Conservation (phyloP, 1,140 invertebrate species). For the Zaprionus capensis region DNA sequence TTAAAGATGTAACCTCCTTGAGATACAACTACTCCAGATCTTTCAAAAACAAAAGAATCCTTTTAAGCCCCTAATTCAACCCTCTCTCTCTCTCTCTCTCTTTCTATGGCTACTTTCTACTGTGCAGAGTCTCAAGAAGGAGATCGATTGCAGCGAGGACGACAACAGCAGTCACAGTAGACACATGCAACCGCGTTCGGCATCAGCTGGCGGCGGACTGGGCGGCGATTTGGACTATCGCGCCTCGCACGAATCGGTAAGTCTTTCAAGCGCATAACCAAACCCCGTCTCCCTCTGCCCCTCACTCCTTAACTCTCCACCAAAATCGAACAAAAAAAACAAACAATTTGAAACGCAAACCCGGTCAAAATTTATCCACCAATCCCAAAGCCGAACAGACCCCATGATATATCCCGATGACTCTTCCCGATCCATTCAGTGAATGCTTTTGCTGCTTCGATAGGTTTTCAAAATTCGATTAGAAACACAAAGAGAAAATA, state of each 20-base stretch:
- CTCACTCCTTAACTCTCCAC: background rate
- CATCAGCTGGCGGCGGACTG: conserved; percentile 89
- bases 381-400: background rate
- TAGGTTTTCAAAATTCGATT: conserved; percentile 53
- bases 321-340: conserved; percentile 2
- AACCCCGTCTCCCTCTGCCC: background rate
- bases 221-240: conserved; percentile 91
- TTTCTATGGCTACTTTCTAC: background rate
- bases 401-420: conserved; percentile 7
- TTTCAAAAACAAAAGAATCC: too few species aligned
- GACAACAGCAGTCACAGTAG: conserved; percentile 87
- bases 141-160: conserved; percentile 91
- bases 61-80: background rate
- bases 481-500: conserved; percentile 13
- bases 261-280: conserved; percentile 78
- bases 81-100: background rate
- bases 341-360: background rate
- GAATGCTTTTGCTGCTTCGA: conserved; percentile 81
- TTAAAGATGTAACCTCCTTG: too few species aligned
- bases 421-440: conserved; percentile 60
- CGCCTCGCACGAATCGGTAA: conserved; percentile 92
- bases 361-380: background rate
- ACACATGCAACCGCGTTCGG: conserved; percentile 85
- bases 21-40: too few species aligned
- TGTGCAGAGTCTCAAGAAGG: conserved; percentile 93